A percentile compares a stretch with the other conserved stretches of the same genome.
phyloP scores from a whole-genome alignment of 2,797 vertebrate genomes.

The Sylvilagus floridanus region DNA sequence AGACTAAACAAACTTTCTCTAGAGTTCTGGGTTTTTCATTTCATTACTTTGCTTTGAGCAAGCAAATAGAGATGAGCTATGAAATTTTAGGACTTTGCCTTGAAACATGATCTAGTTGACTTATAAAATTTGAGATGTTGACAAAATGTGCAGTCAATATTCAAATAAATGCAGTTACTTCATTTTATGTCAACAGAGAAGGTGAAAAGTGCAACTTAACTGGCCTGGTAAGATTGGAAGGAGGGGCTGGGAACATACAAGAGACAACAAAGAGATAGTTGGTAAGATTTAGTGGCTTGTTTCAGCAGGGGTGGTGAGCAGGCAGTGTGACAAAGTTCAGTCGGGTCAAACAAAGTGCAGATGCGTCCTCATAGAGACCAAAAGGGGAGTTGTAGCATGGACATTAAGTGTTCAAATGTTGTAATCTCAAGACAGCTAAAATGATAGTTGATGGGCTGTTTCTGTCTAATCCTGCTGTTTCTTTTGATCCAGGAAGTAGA shows the following conservation, averaged over 20 bases:
- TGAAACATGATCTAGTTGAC: constrained; percentile 88
- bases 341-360: constrained; percentile 94
- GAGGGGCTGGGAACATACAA: constrained; percentile 88
- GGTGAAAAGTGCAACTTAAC: constrained; percentile 91
- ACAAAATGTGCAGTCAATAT: constrained; percentile 89
- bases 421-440: constrained; percentile 44
- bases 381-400: constrained; percentile 63
- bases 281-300: constrained; percentile 90
- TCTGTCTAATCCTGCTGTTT: constrained; percentile 67
- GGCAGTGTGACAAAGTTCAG: constrained; percentile 92
- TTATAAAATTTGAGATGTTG: constrained; percentile 87
- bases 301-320: constrained; percentile 89
- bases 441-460: constrained; percentile 74
- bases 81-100: constrained; percentile 87
- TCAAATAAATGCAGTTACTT: constrained; percentile 88
- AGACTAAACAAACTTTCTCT: constrained; percentile 88
- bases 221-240: constrained; percentile 87
- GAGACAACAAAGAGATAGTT: constrained; percentile 92
- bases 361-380: constrained; percentile 85
- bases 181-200: constrained; percentile 89
- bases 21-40: constrained; percentile 86
- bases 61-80: constrained; percentile 86
- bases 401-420: constrained; percentile 73
- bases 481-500: constrained; percentile 82
- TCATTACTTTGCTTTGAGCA: constrained; percentile 85